phyloP scores from a whole-genome alignment of 1,140 invertebrate species.

The Euschistus heros region DNA sequence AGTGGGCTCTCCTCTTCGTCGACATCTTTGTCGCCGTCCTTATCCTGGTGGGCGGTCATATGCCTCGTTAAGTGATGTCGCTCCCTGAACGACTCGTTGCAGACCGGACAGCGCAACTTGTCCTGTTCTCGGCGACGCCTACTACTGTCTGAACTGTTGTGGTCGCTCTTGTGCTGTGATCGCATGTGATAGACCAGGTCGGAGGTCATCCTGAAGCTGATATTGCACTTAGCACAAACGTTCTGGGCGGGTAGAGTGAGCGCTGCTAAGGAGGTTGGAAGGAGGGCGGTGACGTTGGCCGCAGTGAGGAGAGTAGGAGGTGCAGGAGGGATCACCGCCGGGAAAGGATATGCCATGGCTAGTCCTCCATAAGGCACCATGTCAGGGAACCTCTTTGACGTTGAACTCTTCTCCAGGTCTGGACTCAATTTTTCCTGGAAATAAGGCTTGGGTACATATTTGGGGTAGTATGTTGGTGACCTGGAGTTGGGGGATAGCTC shows the following conservation, averaged over 20 bases:
- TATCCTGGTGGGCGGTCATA: constrained; percentile 82
- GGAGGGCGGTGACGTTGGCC: constrained; percentile 61
- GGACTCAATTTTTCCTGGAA: constrained; percentile 4
- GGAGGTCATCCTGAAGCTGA: constrained; percentile 94
- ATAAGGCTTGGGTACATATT: background rate
- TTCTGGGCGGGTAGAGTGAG: constrained; percentile 83
- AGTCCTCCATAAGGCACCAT: constrained; percentile 26
- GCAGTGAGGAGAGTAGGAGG: constrained; percentile 41
- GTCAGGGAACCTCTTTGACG: constrained; percentile 13
- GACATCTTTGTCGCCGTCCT: constrained; percentile 47
- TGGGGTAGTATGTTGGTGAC: constrained; percentile 6
- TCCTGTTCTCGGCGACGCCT: constrained; percentile 71
- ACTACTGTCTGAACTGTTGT: constrained; percentile 45
- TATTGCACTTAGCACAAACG: constrained; percentile 95
- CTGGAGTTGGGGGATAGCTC: constrained; percentile 39
- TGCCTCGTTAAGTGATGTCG: constrained; percentile 88
- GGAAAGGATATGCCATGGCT: constrained; percentile 39
- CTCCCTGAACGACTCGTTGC: constrained; percentile 89
- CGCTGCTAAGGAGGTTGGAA: constrained; percentile 71
- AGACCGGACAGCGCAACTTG: constrained; percentile 87
- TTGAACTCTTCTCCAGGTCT: constrained; percentile 9
- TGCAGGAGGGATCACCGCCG: constrained; percentile 31
- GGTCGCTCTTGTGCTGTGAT: constrained; percentile 81
- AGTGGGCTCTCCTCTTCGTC: constrained; percentile 27
- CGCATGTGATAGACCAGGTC: constrained; percentile 97